phyloP scores from a whole-genome alignment of 2,113 vertebrate species.

The Pteruthius melanotis region DNA sequence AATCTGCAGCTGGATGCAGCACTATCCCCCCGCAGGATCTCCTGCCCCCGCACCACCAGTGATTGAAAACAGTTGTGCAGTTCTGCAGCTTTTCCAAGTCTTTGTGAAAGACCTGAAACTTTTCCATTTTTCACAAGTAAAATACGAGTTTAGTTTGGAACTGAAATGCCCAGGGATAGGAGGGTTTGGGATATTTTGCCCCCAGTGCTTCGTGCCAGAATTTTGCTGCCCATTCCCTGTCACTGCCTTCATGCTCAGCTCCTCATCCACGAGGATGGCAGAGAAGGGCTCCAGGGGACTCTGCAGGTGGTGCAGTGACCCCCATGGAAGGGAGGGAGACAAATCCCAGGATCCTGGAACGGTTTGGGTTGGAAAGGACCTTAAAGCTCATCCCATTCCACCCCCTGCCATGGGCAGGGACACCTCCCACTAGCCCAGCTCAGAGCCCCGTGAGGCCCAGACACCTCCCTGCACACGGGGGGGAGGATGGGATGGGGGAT shows the following conservation, averaged over 20 bases:
- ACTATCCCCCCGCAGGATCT: neutral
- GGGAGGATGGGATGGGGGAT: neutral
- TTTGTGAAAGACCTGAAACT: neutral
- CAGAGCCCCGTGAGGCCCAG: neutral
- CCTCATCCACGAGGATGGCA: fast-evolving
- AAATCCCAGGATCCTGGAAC: neutral
- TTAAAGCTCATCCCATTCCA: neutral
- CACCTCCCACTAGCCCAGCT: neutral
- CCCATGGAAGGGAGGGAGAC: fast-evolving
- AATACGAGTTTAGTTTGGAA: neutral
- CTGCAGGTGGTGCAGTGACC: neutral
- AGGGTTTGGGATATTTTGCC: neutral
- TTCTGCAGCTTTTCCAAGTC: neutral
- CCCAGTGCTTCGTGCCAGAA: neutral
- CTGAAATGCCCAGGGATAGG: neutral
- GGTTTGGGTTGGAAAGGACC: neutral
- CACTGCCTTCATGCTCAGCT: fast-evolving
- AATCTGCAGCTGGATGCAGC: neutral
- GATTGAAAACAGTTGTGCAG: neutral
- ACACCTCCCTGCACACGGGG: neutral
- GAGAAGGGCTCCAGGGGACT: neutral
- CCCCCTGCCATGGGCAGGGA: neutral
- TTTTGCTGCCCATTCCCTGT: neutral
- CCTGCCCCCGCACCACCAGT: neutral
- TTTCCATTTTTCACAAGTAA: neutral